phyloP scores from a whole-genome alignment of 92 coral and sea anemone genomes.

The Porites evermanni region DNA sequence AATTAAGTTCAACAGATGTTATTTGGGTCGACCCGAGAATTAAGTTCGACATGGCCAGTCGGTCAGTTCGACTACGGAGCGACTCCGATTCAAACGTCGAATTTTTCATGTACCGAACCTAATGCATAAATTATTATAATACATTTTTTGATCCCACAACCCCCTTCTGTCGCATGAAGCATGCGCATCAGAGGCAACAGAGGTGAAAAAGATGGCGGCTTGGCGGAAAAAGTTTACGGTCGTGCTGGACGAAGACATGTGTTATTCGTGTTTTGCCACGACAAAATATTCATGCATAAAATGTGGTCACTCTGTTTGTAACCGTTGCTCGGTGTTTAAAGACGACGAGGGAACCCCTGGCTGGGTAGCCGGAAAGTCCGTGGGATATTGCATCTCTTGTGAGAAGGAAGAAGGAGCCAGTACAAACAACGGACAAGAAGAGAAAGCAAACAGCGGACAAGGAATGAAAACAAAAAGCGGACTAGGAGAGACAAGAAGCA shows the following conservation, averaged over 20 bases:
- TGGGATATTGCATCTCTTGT: slow-evolving; percentile 50
- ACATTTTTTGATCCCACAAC: slow-evolving; percentile 23
- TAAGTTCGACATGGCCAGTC: no score
- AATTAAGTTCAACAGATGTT: no score
- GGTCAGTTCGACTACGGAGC: not conserved
- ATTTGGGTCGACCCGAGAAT: no score
- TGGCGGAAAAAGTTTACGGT: not conserved
- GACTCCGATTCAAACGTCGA: no score
- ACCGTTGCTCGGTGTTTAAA: slow-evolving; percentile 48
- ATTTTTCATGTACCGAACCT: no score
- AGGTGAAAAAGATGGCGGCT: not conserved
- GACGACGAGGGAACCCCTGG: slow-evolving; percentile 59
- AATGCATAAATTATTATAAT: not conserved
- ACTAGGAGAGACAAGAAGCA: not conserved
- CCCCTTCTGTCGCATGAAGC: slow-evolving; percentile 20
- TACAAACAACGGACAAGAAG: not conserved
- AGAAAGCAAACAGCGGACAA: not conserved
- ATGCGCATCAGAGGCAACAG: not conserved
- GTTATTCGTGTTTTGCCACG: slow-evolving; percentile 47
- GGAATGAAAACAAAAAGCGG: not conserved
- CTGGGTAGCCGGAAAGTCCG: slow-evolving; percentile 53
- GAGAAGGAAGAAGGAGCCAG: slow-evolving; percentile 36
- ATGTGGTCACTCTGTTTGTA: slow-evolving; percentile 35
- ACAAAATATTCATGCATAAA: slow-evolving; percentile 56
- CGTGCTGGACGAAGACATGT: slow-evolving; percentile 13